phyloP scores from a whole-genome alignment of 2,113 vertebrate genomes.

The Anthoscopus minutus region DNA sequence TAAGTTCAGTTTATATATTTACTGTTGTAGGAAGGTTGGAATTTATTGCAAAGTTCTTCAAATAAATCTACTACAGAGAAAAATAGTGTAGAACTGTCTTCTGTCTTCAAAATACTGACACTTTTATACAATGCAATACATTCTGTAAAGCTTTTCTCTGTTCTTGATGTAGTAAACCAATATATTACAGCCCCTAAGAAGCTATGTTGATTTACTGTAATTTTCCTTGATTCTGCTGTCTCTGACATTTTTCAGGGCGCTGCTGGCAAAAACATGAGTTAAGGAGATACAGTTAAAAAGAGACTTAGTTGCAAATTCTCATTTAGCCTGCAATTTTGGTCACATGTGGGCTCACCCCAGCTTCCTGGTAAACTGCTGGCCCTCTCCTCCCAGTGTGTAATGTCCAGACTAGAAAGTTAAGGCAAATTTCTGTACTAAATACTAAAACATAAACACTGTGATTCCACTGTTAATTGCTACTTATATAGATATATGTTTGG shows the following conservation, averaged over 20 bases:
- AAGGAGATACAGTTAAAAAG: not conserved
- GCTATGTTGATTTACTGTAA: not conserved
- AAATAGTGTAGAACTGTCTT: not conserved
- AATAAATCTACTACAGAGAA: not conserved
- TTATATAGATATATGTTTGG: not conserved
- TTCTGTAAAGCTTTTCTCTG: not conserved
- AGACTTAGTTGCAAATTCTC: not conserved
- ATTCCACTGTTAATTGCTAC: not conserved
- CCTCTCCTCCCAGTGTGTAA: not conserved
- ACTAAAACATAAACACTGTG: not conserved
- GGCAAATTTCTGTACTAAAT: not conserved
- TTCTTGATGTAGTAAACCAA: not conserved
- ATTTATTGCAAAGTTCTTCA: not conserved
- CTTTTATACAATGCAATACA: not conserved
- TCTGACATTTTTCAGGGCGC: not conserved
- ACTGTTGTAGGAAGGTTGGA: not conserved
- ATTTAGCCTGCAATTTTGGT: not conserved
- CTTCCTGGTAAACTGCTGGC: not conserved
- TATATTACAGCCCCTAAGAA: not conserved
- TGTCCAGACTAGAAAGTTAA: not conserved
- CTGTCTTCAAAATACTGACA: not conserved
- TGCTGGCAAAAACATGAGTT: not conserved
- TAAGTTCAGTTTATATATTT: not conserved
- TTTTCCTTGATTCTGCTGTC: not conserved
- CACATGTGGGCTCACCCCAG: not conserved